phyloP scores from a whole-genome alignment of 2,113 vertebrate genomes.

The Chlamydotis undulata region DNA sequence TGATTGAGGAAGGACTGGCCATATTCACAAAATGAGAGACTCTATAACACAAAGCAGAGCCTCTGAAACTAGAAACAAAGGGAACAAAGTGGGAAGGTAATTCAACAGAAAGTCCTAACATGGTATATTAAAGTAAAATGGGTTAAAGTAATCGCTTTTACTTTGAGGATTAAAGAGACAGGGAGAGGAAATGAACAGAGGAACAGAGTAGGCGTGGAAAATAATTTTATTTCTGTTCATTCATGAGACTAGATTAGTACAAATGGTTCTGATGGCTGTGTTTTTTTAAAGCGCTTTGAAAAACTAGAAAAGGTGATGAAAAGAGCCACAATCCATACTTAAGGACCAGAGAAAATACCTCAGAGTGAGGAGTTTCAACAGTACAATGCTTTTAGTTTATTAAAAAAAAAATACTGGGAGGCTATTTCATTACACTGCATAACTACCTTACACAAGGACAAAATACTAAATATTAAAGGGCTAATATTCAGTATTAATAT shows the following conservation, averaged over 20 bases:
- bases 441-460: neutral
- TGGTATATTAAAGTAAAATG: neutral
- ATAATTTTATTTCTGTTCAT: neutral
- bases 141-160: neutral
- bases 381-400: neutral
- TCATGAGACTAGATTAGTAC: neutral
- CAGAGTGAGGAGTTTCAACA: neutral
- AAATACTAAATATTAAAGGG: neutral
- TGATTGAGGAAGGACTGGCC: neutral
- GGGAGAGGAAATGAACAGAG: neutral
- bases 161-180: neutral
- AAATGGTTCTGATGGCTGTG: accelerated
- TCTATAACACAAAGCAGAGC: neutral
- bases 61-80: neutral
- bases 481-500: neutral
- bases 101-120: neutral
- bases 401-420: neutral
- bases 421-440: neutral
- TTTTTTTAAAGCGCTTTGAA: neutral
- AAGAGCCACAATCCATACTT: neutral
- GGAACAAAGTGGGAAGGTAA: neutral
- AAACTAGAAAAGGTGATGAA: neutral
- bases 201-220: neutral
- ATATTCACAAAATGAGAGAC: neutral
- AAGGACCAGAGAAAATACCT: neutral